Evolutionary conservation across 2,888 invertebrate species (phyloP), one percentile per base, ranked within the genome.

Genomic region (Callyntrura guangdongensis): DNA sequence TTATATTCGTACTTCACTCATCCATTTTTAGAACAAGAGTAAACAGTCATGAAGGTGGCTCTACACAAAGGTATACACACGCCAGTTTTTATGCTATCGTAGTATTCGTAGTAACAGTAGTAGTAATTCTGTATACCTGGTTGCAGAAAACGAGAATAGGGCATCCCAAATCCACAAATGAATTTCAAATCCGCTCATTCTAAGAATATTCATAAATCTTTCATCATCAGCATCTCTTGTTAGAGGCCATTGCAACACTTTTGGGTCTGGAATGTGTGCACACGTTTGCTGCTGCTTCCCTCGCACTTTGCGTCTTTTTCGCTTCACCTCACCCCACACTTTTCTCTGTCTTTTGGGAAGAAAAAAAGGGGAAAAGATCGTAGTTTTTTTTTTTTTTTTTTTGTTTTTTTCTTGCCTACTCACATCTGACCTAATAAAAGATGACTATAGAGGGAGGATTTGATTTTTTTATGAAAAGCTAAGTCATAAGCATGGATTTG

Each of bases 171-270:
- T 89, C 89, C 89, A 89, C 82, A 89, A 89, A 89, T 83, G 83
- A 89, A 83, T 83, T 83, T 72, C 79, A 88, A 88, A 88, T 83
- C 89, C 83, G 83, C 74, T 89, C 89, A 83, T 89, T 89, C 74
- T 83, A 89, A 53, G 83, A 89, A 89, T 89, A 89, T 89, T 89
- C 89, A 89, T 89, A 89, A 89, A 89, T 89, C 89, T 89, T 89
- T 89, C 83, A 89, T 74, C 82, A 72, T 88, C 49, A 79, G n/a
- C n/a, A 14, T 82, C 49, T 47, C 47, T 67, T n/a, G n/a, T n/a
- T 56, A 77, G 53, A 22, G 14, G 3, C 14, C n/a, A 8, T 53
- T 25, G 53, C 56, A 56, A 1, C n/a, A 25, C 22, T 53, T 74
- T 45, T 25, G 1, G 47, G 22, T 36, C 77, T 36, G 2, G 17